Evolutionary conservation across 2,888 invertebrate genomes (phyloP), one percentile per base, ranked within the genome.

Genomic region (Argyresthia albistria): DNA sequence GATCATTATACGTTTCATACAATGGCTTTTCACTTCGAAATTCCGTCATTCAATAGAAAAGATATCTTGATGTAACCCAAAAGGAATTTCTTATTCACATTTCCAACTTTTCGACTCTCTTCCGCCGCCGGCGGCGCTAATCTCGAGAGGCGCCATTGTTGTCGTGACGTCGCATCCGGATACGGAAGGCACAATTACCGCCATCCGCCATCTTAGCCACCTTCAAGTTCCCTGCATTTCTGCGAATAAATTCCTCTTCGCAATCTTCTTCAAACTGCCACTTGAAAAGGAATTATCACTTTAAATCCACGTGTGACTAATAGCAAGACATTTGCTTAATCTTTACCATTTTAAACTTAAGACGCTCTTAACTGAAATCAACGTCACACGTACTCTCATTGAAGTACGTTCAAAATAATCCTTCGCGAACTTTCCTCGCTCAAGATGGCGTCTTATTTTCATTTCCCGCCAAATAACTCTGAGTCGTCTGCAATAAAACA

Each of bases 391-490:
- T 51, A 35, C 43, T 10, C 25, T 39, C 46, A 46, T 46, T 46
- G 9, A 36, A 16, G 47, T 47, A 43, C 54, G 51, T 25, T 36
- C 51, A 25, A 42, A 48, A 49, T 52, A 64, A 70, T 67, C 63
- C 66, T 25, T 65, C 63, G 60, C 61, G 65, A 76, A 75, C 63
- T 75, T 73, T 73, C 67, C 56, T 48, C 54, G 54, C 54, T 54
- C 64, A 70, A 70, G 63, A 78, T 72, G 70, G 70, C 69, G 69
- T 57, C 65, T 62, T 62, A 60, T 67, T 72, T 75, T 70, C 72
- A 73, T 73, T 74, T 70, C 66, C 65, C 16, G 45, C 49, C 35
- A 60, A 66, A 66, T 62, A 65, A 65, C 63, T 60, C 64, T 54
- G 60, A 62, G 60, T 64, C 43, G 53, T 49, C 60, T 56, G 60